A percentile compares a stretch with the other conserved stretches of the same genome.
phyloP scores from a whole-genome alignment of 2,888 invertebrate genomes.

The Melieria omissa region DNA sequence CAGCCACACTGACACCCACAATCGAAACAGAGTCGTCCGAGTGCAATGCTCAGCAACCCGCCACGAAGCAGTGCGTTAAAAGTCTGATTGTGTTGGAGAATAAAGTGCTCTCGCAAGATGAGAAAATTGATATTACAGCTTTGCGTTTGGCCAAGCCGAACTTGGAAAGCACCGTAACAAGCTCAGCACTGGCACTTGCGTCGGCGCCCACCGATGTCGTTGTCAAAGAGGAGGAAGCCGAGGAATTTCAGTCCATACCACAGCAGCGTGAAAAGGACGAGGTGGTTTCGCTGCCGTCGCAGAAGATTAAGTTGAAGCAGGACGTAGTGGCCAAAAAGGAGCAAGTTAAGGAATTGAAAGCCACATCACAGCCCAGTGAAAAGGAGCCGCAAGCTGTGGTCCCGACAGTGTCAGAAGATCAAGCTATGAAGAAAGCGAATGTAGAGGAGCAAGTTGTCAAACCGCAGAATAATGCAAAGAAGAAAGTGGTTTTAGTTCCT shows the following conservation, averaged over 20 bases:
- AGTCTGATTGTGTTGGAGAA: constrained; percentile 60
- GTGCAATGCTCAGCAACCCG: not conserved
- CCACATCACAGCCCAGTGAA: not conserved
- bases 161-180: constrained; percentile 2
- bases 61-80: constrained; percentile 26
- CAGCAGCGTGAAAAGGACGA: no score
- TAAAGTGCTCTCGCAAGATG: constrained; percentile 59
- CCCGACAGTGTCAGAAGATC: not conserved
- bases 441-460: not conserved
- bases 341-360: no score
- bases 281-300: not conserved
- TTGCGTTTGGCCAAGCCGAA: constrained; percentile 44
- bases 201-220: constrained; percentile 25
- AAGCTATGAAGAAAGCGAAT: not conserved
- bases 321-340: constrained; percentile 16
- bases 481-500: no score
- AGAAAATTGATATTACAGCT: constrained; percentile 58
- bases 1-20: not conserved
- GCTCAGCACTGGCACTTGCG: no score
- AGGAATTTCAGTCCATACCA: constrained; percentile 27
- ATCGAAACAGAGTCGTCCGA: no score
- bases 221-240: constrained; percentile 37
- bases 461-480: not conserved
- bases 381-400: not conserved
- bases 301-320: not conserved